Conservation (phyloP, 2,113 vertebrate species). For the Archocentrus centrarchus region DNA sequence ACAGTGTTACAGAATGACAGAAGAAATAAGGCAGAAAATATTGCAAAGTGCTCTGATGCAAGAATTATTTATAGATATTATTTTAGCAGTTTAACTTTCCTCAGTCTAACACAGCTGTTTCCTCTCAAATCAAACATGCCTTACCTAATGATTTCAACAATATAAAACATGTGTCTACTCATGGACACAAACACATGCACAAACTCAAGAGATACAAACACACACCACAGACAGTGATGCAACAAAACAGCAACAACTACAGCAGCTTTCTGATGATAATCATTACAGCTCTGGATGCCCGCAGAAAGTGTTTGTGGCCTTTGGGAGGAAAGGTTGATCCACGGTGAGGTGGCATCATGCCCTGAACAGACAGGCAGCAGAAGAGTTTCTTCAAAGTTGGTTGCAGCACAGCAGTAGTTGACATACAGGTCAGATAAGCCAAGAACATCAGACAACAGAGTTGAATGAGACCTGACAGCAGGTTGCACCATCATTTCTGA, state of each 20-base stretch:
- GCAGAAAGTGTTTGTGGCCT: constrained; percentile 44
- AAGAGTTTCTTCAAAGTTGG: constrained; percentile 40
- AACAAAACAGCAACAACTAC: constrained; percentile 68
- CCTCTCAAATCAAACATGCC: not conserved
- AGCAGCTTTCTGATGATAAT: constrained; percentile 56
- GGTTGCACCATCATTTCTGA: constrained; percentile 2
- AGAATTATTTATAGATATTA: not conserved
- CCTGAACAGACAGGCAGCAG: not conserved
- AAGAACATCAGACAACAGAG: constrained; percentile 8
- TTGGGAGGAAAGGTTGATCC: constrained; percentile 45
- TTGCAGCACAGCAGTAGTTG: not conserved
- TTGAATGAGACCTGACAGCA: not conserved
- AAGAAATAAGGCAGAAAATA: not conserved
- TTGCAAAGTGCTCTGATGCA: not conserved
- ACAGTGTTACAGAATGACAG: not conserved
- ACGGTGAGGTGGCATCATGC: constrained; percentile 21
- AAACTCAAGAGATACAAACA: not conserved
- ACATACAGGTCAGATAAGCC: constrained; percentile 21
- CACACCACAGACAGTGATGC: constrained; percentile 53
- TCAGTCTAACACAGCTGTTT: not conserved
- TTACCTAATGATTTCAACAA: not conserved
- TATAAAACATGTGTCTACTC: not conserved
- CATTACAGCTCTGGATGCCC: constrained; percentile 29
- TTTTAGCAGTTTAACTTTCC: not conserved
- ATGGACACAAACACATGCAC: not conserved